Percentiles rank a stretch among this genome's conserved stretches.
These are phyloP conservation scores for Aythya baeri DNA, from an alignment of 2,113 vertebrate species.

Conservation along the genomic window DNA sequence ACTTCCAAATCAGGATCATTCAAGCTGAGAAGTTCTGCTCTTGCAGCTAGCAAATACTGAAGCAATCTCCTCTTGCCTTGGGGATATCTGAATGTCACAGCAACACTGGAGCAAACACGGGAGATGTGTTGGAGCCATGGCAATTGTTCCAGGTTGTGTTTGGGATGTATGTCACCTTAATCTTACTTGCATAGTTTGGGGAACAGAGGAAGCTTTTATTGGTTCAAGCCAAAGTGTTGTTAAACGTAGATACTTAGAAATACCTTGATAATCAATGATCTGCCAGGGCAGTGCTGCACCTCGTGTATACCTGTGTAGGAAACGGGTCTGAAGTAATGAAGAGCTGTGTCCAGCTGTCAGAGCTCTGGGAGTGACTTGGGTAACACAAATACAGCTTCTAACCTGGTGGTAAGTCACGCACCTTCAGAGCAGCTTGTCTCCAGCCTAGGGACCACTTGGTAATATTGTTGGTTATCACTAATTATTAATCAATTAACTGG, in stretches of 20 bases:
- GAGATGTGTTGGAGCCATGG: background rate
- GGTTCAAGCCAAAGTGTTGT: background rate
- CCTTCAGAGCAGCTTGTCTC: background rate
- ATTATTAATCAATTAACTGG: background rate
- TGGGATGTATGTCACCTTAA: accelerated
- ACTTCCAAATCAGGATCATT: background rate
- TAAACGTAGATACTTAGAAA: accelerated
- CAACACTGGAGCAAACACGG: accelerated
- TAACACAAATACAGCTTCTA: background rate
- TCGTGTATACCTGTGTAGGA: too few species aligned
- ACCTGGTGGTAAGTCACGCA: accelerated
- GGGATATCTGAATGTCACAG: background rate
- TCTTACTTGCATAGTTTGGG: background rate
- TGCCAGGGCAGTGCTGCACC: accelerated
- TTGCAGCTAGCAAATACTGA: background rate
- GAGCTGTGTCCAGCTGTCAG: background rate
- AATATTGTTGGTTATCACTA: background rate
- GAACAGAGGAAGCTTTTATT: background rate
- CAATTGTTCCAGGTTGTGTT: background rate
- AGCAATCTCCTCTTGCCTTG: background rate
- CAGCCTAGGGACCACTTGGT: accelerated
- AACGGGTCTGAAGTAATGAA: background rate
- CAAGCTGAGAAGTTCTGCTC: background rate
- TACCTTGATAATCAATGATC: background rate
- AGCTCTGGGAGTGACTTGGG: background rate